Evolutionary conservation across 2,888 invertebrate species (phyloP), one percentile per base, ranked within the genome.

Genomic region (Microdon myrmicae): DNA sequence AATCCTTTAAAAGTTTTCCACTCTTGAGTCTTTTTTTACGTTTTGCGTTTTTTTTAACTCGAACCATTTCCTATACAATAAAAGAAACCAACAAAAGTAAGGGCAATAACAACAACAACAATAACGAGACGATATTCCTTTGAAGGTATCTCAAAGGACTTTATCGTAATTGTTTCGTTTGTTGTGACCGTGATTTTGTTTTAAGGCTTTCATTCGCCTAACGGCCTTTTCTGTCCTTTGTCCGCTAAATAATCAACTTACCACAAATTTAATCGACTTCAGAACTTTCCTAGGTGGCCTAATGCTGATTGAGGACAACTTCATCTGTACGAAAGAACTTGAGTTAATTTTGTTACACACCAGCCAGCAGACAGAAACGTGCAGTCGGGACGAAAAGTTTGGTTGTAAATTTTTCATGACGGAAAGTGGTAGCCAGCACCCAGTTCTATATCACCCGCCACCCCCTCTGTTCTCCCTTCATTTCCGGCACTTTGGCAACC

Each of bases 251-350:
- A 64, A 64, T 64, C 58, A 58, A 58, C 56, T 58, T 45, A 51
- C 64, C 56, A 17, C 51, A 64, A 64, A 64, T 64, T 53, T 53
- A 49, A 64, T 64, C 51, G 45, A 47, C 44, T 55, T 55, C 61
- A 45, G 55, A 49, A 49, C 34, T 38, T n/a, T n/a, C n/a, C 31
- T 39, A 35, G 47, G 53, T 45, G 20, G 47, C 8, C 60, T 55
- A 61, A 55, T 45, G 49, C 49, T 56, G 61, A 61, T 61, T 61
- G 49, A 61, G 49, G 49, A 26, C 35, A 39, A 61, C 44, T 45
- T 51, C 45, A 37, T 35, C 22, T 31, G 25, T 45, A 38, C 35
- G n/a, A n/a, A n/a, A n/a, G n/a, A n/a, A n/a, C n/a, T n/a, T n/a
- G 14, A 44, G 55, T 43, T 28, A 49, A 55, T 44, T 49, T 44